Base-by-base conservation (phyloP, 2,888 invertebrate species). In the Malthinus flaveolus region DNA sequence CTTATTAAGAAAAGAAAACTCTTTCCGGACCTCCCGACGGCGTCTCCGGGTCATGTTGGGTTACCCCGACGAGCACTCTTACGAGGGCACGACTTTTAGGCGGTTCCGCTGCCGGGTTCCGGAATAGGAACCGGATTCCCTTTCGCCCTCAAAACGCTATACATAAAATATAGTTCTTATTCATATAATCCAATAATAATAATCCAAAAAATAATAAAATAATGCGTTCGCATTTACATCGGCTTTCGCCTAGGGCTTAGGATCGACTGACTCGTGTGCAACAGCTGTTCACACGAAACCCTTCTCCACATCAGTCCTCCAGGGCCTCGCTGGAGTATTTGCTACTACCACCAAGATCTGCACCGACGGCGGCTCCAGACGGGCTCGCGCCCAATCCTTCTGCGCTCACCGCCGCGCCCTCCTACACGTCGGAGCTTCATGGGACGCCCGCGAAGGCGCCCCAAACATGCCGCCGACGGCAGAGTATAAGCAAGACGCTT, bases 271-370 rank as follows among this genome's bases (percentile, higher is more conserved):
- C 81, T 80, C 80, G 78, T 79, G 81, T 79, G 78, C 82, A 83
- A 83, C 80, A 76, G 79, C 82, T 82, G 83, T 80, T 85, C 82
- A 83, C 84, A 82, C 81, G 83, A 81, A 85, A 84, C 84, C 81
- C 81, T 83, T 82, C 82, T 79, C 81, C 82, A 82, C 83, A 75
- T 82, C 82, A 82, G 82, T 81, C 82, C 80, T 82, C 82, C 79
- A 82, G 81, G 81, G 73, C 75, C 82, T 83, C 84, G 79, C 82
- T 83, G 79, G 84, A 84, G 83, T 86, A 84, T 84, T 86, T 86
- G 85, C 85, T 85, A 85, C 85, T 71, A 68, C 70, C 68, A 86
- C 84, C 85, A 85, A 85, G 84, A 85, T 86, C 80, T 81, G 81
- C 79, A 78, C 81, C 78, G 78, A 78, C 79, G 80, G 79, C 74